Percentiles rank a stretch among this genome's conserved stretches.
phyloP scores from a whole-genome alignment of 1,140 invertebrate genomes.

The Fragariocoptes setiger region DNA sequence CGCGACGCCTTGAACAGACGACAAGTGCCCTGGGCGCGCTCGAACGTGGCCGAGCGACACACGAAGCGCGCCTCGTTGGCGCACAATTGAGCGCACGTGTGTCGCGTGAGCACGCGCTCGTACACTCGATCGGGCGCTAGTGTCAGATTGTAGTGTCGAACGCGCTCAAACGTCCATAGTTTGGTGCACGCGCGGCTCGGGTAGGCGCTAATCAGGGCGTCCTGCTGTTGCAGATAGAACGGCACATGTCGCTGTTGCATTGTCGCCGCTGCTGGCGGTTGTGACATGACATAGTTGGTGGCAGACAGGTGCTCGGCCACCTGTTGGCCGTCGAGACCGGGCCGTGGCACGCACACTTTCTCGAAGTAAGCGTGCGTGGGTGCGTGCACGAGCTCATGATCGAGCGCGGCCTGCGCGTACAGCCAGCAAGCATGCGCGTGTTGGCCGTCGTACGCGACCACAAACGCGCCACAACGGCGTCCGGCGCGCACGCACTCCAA shows the following conservation, averaged over 20 bases:
- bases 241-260: background rate
- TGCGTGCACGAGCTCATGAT: constrained; percentile 14
- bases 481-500: constrained; percentile 18
- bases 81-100: constrained; percentile 20
- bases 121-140: constrained; percentile 16
- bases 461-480: constrained; percentile 18
- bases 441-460: constrained; percentile 17
- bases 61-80: constrained; percentile 15
- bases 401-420: constrained; percentile 16
- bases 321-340: background rate
- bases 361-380: constrained; percentile 20
- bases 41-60: constrained; percentile 20
- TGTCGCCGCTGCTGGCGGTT: too few species aligned
- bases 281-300: background rate
- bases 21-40: constrained; percentile 17
- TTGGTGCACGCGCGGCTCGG: constrained; percentile 16
- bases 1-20: constrained; percentile 19
- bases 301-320: background rate
- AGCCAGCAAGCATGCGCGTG: constrained; percentile 18
- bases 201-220: background rate
- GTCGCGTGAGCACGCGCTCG: constrained; percentile 15
- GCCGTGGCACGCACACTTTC: constrained; percentile 19
- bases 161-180: constrained; percentile 21
- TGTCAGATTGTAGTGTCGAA: constrained; percentile 19
- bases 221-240: background rate